phyloP scores from a whole-genome alignment of 2,888 invertebrate genomes.

The Eubasilissa splendida region DNA sequence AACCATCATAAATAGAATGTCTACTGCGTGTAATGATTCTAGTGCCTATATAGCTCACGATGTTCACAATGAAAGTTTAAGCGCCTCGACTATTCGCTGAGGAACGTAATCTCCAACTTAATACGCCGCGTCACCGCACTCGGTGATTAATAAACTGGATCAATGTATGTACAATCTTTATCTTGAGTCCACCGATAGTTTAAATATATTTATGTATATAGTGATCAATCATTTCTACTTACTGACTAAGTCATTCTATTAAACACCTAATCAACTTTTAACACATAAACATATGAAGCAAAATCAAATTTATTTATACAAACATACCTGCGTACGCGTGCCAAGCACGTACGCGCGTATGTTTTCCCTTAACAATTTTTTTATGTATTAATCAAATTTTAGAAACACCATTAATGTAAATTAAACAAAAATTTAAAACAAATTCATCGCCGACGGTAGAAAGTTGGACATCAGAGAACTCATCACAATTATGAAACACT shows the following conservation, averaged over 20 bases:
- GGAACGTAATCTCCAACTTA: neutral
- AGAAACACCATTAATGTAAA: neutral
- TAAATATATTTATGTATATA: constrained; percentile 51
- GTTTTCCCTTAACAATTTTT: neutral
- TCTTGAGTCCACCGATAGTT: constrained; percentile 18
- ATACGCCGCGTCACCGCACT: neutral
- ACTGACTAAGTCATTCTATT: constrained; percentile 55
- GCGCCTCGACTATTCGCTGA: too few species aligned
- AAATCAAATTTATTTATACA: constrained; percentile 50
- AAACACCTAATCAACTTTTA: constrained; percentile 53
- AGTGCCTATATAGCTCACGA: constrained; percentile 43
- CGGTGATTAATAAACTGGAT: neutral
- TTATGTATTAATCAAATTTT: neutral
- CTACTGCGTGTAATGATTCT: constrained; percentile 49
- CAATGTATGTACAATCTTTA: constrained; percentile 35
- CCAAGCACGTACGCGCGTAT: neutral
- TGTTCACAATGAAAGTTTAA: constrained; percentile 47
- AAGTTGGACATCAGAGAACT: too few species aligned
- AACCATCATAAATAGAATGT: constrained; percentile 50
- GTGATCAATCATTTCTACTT: constrained; percentile 54
- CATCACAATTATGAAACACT: too few species aligned
- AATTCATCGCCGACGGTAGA: too few species aligned
- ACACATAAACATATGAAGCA: constrained; percentile 53
- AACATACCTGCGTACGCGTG: constrained; percentile 38
- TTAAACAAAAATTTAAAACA: too few species aligned